These are phyloP conservation scores for Molorchus minor DNA, from an alignment of 2,888 invertebrate genomes.

Conservation along the genomic window DNA sequence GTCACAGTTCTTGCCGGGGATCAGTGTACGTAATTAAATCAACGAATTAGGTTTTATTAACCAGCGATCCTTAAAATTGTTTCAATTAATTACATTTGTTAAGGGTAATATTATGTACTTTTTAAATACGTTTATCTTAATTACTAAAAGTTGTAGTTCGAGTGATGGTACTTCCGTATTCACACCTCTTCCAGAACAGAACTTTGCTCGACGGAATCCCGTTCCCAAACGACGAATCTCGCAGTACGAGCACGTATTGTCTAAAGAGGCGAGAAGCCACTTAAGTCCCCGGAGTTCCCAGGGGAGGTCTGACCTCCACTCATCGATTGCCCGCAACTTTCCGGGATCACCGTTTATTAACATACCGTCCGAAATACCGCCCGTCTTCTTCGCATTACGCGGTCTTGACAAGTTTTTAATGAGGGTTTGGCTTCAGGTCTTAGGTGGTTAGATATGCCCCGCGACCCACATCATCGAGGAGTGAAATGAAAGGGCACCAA, in stretches of 20 bases:
- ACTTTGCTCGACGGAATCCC: too few species aligned
- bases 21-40: too few species aligned
- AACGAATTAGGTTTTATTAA: too few species aligned
- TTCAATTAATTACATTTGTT: too few species aligned
- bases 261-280: slow-evolving; percentile 36
- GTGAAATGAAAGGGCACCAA: too few species aligned
- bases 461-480: slow-evolving; percentile 14
- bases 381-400: slow-evolving; percentile 3
- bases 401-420: slow-evolving; percentile 26
- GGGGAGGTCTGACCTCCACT: slow-evolving; percentile 31
- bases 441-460: background rate
- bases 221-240: slow-evolving; percentile 20
- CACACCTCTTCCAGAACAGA: too few species aligned
- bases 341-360: slow-evolving; percentile 30
- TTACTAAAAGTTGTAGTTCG: too few species aligned
- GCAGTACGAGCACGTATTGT: slow-evolving; percentile 38
- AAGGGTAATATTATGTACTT: too few species aligned
- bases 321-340: slow-evolving; percentile 35
- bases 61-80: too few species aligned
- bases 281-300: slow-evolving; percentile 32
- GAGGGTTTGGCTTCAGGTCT: slow-evolving; percentile 6
- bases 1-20: too few species aligned
- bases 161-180: too few species aligned
- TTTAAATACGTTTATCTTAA: too few species aligned
- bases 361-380: slow-evolving; percentile 26